Percentiles rank a stretch among this genome's conserved stretches.
These are phyloP conservation scores for Agrochola circellaris DNA, from an alignment of 2,888 invertebrate species.

Conservation along the genomic window DNA sequence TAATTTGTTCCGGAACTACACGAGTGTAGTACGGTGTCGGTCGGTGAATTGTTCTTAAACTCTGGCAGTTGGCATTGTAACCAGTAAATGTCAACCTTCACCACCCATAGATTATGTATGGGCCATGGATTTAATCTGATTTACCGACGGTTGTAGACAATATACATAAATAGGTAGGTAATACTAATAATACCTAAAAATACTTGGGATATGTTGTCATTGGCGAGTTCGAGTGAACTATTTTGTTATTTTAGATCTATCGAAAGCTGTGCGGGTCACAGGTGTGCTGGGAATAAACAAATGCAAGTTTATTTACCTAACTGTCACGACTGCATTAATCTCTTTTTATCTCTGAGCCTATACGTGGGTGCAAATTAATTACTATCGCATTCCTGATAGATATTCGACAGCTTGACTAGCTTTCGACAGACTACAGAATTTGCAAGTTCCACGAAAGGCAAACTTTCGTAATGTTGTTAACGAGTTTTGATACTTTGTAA, in stretches of 20 bases:
- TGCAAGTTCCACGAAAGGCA: slow-evolving; percentile 53
- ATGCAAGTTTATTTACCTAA: slow-evolving; percentile 9
- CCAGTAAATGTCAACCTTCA: slow-evolving; percentile 42
- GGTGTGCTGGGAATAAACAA: slow-evolving; percentile 13
- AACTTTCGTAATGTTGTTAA: slow-evolving; percentile 62
- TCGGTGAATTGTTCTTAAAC: neutral
- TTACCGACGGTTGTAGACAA: slow-evolving; percentile 10
- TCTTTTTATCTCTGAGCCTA: slow-evolving; percentile 28
- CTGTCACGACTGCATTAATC: slow-evolving; percentile 37
- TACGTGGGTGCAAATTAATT: slow-evolving; percentile 59
- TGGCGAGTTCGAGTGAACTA: neutral
- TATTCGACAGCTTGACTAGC: slow-evolving; percentile 67
- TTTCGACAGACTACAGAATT: slow-evolving; percentile 65
- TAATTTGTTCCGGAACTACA: neutral
- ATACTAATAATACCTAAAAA: slow-evolving; percentile 1
- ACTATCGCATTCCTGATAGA: slow-evolving; percentile 62
- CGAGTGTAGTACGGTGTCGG: neutral
- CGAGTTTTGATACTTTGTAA: slow-evolving; percentile 60
- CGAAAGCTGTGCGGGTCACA: neutral
- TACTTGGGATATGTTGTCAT: neutral
- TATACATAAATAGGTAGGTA: neutral
- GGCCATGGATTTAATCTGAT: slow-evolving; percentile 17
- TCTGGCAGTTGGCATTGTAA: slow-evolving; percentile 6
- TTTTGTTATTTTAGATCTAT: neutral
- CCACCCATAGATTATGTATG: slow-evolving; percentile 1